These are phyloP conservation scores for Ibidorhyncha struthersii DNA, from an alignment of 2,113 vertebrate genomes.

Conservation along the genomic window DNA sequence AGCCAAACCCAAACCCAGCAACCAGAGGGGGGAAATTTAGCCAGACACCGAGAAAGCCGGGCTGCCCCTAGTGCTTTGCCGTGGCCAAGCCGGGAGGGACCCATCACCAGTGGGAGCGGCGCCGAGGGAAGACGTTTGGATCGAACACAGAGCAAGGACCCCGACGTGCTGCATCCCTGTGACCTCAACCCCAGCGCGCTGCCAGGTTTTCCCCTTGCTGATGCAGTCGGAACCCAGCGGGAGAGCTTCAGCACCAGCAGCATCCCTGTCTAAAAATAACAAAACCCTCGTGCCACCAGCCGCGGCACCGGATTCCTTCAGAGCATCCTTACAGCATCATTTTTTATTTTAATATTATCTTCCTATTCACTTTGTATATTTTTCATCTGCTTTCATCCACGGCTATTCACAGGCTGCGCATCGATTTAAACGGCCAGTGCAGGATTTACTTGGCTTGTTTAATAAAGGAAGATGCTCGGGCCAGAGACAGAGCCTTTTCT, in stretches of 20 bases:
- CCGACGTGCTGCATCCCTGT: rapidly evolving
- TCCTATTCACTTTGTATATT: neutral
- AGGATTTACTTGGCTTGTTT: neutral
- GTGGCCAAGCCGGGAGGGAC: rapidly evolving
- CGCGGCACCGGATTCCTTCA: neutral
- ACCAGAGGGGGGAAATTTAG: rapidly evolving
- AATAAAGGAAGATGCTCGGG: neutral
- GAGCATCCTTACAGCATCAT: neutral
- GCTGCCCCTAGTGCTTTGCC: neutral
- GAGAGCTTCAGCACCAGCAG: neutral
- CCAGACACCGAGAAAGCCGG: rapidly evolving
- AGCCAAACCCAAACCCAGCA: neutral
- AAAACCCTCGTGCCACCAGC: neutral
- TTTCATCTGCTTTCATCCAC: neutral
- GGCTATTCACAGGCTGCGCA: neutral
- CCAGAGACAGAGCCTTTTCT: neutral
- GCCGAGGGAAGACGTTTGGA: rapidly evolving
- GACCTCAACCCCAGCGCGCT: too few species aligned
- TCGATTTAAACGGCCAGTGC: neutral
- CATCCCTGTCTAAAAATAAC: neutral
- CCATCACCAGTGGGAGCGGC: neutral
- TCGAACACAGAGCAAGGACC: neutral
- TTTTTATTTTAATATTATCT: neutral
- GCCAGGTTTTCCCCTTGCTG: neutral
- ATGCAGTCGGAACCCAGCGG: rapidly evolving